Evolutionary conservation across 2,888 invertebrate genomes (phyloP).

Genomic region (Epinotia ramella): DNA sequence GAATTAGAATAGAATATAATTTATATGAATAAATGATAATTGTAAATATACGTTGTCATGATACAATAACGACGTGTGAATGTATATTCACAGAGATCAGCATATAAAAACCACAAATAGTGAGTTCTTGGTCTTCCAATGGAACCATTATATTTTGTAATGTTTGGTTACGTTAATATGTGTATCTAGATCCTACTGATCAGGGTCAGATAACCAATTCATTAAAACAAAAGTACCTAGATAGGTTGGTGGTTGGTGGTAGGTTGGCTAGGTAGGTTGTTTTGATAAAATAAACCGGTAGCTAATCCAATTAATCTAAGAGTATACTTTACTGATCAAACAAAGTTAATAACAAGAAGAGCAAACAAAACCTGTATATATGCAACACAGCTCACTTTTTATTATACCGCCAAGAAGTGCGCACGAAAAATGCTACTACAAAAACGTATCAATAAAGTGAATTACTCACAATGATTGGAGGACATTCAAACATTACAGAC

Average conservation of each 20-base stretch:
- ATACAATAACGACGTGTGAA: too few relatives aligned
- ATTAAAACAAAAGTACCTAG: not conserved
- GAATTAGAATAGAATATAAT: too few relatives aligned
- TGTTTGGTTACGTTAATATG: too few relatives aligned
- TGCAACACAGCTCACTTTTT: slow-evolving; percentile 15
- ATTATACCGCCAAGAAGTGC: not conserved
- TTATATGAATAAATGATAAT: too few relatives aligned
- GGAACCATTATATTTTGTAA: too few relatives aligned
- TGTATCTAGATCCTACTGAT: not conserved
- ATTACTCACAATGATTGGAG: not conserved
- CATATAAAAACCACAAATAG: too few relatives aligned
- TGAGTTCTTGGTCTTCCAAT: too few relatives aligned
- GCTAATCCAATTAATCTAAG: slow-evolving; percentile 40
- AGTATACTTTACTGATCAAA: slow-evolving; percentile 31
- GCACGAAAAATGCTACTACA: slow-evolving; percentile 2
- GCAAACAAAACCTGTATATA: slow-evolving; percentile 3
- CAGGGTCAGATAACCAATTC: not conserved
- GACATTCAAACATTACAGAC: slow-evolving; percentile 8
- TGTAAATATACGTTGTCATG: too few relatives aligned
- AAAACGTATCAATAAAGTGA: not conserved
- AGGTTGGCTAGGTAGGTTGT: too few relatives aligned
- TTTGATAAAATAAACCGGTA: not conserved
- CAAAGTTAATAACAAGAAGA: slow-evolving; percentile 4
- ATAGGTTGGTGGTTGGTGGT: too few relatives aligned
- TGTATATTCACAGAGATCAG: too few relatives aligned